Evolutionary conservation across 2,888 invertebrate species (phyloP), one percentile per base, ranked within the genome.

Genomic region (Ophraella communa): DNA sequence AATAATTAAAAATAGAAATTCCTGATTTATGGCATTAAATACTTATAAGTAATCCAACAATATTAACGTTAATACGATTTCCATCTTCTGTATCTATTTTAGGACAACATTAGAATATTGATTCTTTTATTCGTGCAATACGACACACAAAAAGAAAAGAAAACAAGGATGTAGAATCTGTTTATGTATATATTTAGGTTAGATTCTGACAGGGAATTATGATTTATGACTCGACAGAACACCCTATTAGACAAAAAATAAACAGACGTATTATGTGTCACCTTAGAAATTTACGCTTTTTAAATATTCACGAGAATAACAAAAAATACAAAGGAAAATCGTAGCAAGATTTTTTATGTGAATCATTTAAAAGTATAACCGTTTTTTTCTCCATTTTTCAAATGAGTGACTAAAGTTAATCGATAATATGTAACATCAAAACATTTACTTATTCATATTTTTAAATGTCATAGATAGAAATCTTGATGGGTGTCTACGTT

Each of bases 331-430:
- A n/a, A n/a, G 8, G 33, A 18, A 44, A 56, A 20, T n/a, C 30
- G 42, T 42, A 7, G 3, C 5, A 42, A 30, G 30, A 30, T 30
- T 30, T 30, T 8, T 30, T 2, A 7, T 7, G 11, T 30, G 30
- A 4, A 10, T 30, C 5, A 30, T 30, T 30, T 3, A 24, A 74
- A 81, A 4, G n/a, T n/a, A n/a, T n/a, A n/a, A n/a, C n/a, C n/a
- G n/a, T n/a, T n/a, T n/a, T n/a, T n/a, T n/a, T n/a, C n/a, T n/a
- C n/a, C n/a, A n/a, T n/a, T n/a, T n/a, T n/a, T n/a, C n/a, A n/a
- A n/a, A n/a, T n/a, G n/a, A n/a, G n/a, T n/a, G n/a, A n/a, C n/a
- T n/a, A n/a, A n/a, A n/a, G n/a, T n/a, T n/a, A n/a, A n/a, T n/a
- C n/a, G n/a, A n/a, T n/a, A n/a, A n/a, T n/a, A n/a, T n/a, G n/a